These are phyloP conservation scores for Xylota sylvarum DNA, from an alignment of 2,888 invertebrate species.

Conservation along the genomic window DNA sequence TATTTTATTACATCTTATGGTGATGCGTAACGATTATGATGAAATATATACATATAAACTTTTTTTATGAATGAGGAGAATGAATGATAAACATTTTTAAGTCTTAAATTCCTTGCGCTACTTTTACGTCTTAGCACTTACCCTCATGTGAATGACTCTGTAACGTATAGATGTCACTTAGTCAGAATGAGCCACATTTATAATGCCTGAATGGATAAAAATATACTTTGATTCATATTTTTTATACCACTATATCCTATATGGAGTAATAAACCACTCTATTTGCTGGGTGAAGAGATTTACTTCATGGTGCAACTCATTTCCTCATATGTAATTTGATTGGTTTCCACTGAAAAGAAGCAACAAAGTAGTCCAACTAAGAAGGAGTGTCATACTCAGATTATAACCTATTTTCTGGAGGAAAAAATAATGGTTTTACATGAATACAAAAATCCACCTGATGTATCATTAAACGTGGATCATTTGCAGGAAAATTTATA, in stretches of 20 bases:
- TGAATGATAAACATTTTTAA: slow-evolving; percentile 9
- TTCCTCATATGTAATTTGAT: neutral
- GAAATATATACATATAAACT: neutral
- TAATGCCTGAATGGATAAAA: slow-evolving; percentile 8
- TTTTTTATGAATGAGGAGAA: neutral
- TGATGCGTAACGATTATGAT: slow-evolving; percentile 11
- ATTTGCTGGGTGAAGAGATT: neutral
- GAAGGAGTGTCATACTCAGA: no score
- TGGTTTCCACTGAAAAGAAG: neutral
- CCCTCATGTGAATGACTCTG: neutral
- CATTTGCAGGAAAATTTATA: neutral
- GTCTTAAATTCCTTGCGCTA: neutral
- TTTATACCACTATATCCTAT: neutral
- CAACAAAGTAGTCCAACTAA: no score
- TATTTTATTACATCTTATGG: slow-evolving; percentile 9
- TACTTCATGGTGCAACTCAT: no score
- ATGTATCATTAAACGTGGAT: neutral
- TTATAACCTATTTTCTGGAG: no score
- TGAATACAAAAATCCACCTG: no score
- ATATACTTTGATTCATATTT: neutral
- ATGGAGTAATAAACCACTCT: neutral
- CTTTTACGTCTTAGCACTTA: neutral
- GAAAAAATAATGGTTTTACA: no score
- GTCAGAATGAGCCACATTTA: slow-evolving; percentile 7
- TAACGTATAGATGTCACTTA: slow-evolving; percentile 3